A percentile compares a stretch with the other conserved stretches of the same genome.
Evolutionary conservation across 2,888 invertebrate species (phyloP).

Genomic region (Pristionchus mayeri): DNA sequence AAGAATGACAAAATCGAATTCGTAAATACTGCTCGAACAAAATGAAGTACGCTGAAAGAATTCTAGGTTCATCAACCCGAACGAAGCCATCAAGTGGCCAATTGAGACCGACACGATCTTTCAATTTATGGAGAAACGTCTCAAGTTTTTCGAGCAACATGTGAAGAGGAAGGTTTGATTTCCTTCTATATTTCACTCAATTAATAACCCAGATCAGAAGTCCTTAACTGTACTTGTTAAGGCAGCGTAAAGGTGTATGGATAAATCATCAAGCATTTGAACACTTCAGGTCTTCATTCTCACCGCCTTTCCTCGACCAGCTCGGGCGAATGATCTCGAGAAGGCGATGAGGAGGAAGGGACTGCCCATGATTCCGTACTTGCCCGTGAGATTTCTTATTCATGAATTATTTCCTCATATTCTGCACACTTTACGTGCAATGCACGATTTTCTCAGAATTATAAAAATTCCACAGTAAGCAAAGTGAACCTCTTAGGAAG

Average conservation of each 20-base stretch:
- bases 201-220: neutral
- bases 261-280: too few relatives aligned
- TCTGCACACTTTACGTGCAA: too few relatives aligned
- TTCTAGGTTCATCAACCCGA: neutral
- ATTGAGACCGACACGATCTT: neutral
- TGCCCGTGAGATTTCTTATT: slow-evolving; percentile 3
- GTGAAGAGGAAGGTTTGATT: neutral
- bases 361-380: neutral
- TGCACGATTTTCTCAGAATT: too few relatives aligned
- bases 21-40: too few relatives aligned
- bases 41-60: neutral
- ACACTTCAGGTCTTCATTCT: neutral
- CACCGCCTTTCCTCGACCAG: neutral
- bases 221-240: too few relatives aligned
- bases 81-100: neutral
- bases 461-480: too few relatives aligned
- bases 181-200: neutral
- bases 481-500: neutral
- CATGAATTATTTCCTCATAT: too few relatives aligned
- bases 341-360: neutral
- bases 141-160: neutral
- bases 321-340: neutral
- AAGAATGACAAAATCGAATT: too few relatives aligned
- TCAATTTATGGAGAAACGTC: neutral
- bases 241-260: too few relatives aligned